phyloP scores from a whole-genome alignment of 2,113 vertebrate genomes.

The Setophaga petechia region DNA sequence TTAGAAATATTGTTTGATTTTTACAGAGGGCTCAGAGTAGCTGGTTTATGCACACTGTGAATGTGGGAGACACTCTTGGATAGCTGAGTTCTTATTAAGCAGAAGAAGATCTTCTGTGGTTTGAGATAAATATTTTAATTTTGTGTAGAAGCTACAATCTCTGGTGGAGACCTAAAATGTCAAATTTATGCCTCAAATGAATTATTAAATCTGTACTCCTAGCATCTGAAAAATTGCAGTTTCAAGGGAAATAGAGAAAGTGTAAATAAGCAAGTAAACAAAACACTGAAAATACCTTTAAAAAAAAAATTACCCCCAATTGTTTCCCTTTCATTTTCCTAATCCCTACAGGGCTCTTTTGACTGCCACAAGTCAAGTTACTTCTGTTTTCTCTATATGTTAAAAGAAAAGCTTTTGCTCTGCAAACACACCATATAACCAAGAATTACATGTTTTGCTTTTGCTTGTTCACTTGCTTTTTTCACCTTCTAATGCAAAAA shows the following conservation, averaged over 20 bases:
- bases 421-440: neutral
- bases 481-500: neutral
- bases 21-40: neutral
- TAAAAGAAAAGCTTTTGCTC: neutral
- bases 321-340: neutral
- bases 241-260: neutral
- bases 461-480: neutral
- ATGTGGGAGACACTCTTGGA: neutral
- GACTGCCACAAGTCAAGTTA: neutral
- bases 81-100: neutral
- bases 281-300: neutral
- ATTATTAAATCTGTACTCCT: neutral
- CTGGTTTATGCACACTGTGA: neutral
- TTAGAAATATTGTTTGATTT: neutral
- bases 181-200: neutral
- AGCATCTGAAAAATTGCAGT: neutral
- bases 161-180: neutral
- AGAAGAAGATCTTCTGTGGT: neutral
- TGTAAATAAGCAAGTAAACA: neutral
- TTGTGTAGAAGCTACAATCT: neutral
- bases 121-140: neutral
- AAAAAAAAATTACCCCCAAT: neutral
- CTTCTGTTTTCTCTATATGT: neutral
- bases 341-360: neutral
- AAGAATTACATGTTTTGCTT: neutral